A percentile compares a stretch with the other conserved stretches of the same genome.
phyloP scores from a whole-genome alignment of 1,140 invertebrate genomes.

The Platorchestia sp. region DNA sequence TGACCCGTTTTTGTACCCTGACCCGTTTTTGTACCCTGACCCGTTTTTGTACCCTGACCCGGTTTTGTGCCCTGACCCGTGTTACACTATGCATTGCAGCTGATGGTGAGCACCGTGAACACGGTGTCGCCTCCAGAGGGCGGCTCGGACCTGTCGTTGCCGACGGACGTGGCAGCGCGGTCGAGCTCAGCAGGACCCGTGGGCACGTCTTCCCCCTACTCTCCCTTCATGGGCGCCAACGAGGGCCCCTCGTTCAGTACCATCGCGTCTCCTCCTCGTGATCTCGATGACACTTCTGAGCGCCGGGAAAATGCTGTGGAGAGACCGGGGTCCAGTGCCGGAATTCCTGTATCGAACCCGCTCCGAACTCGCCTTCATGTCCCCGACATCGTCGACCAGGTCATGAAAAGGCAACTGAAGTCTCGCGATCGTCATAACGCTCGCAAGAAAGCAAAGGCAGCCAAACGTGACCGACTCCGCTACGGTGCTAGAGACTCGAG shows the following conservation, averaged over 20 bases:
- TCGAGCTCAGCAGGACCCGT: background rate
- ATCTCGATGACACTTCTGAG: background rate
- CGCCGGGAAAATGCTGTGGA: background rate
- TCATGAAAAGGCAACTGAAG: background rate
- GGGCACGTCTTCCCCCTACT: conserved; percentile 5
- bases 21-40: too few species aligned
- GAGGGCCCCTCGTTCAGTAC: background rate
- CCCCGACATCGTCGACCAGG: background rate
- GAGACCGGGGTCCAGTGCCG: background rate
- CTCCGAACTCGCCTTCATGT: background rate
- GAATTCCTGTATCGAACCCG: background rate
- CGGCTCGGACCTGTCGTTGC: background rate
- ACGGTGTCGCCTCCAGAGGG: background rate
- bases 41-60: too few species aligned
- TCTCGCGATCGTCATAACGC: background rate
- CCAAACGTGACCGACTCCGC: background rate
- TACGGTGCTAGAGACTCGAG: background rate
- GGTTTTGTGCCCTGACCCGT: background rate
- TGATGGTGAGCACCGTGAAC: conserved; percentile 22
- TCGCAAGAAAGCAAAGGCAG: background rate
- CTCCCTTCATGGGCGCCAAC: background rate
- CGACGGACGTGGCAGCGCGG: background rate
- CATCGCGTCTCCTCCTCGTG: background rate
- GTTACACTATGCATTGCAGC: background rate
- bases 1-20: too few species aligned